These are phyloP conservation scores for Aphelinus atriplicis DNA, from an alignment of 1,140 invertebrate species.

Conservation along the genomic window DNA sequence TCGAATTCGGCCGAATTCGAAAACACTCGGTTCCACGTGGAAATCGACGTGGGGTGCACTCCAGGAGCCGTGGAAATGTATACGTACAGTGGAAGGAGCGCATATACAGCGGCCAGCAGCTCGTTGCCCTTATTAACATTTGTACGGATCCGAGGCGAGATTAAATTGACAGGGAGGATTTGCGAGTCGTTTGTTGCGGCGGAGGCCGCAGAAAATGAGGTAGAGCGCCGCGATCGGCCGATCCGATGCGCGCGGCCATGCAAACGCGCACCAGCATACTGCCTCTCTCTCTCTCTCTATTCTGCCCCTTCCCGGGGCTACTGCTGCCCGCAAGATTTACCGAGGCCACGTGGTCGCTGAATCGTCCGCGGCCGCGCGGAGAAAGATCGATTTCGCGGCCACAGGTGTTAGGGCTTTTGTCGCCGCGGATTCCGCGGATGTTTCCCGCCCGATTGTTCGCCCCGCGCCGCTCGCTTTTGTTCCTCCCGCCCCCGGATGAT, in stretches of 20 bases:
- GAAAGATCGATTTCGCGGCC: constrained; percentile 29
- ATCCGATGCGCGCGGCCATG: constrained; percentile 21
- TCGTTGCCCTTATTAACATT: constrained; percentile 64
- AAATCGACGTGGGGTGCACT: too few relatives aligned
- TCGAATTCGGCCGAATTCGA: too few relatives aligned
- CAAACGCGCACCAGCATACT: background rate
- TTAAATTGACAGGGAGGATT: constrained; percentile 67
- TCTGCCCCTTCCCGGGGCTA: background rate
- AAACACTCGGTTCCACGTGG: too few relatives aligned
- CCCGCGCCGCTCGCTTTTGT: background rate
- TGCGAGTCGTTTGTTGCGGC: constrained; percentile 64
- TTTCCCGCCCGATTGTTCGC: constrained; percentile 30
- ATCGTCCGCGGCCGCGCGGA: background rate
- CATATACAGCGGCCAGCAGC: background rate
- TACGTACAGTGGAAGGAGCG: too few relatives aligned
- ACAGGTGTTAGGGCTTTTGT: constrained; percentile 29
- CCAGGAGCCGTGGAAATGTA: too few relatives aligned
- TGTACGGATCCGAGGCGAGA: constrained; percentile 64
- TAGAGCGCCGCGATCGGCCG: constrained; percentile 37
- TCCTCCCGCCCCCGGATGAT: constrained; percentile 7
- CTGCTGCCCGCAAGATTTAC: constrained; percentile 26
- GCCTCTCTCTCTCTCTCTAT: background rate
- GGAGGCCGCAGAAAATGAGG: background rate
- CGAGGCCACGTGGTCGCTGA: constrained; percentile 22
- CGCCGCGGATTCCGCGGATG: constrained; percentile 22